phyloP scores from a whole-genome alignment of 1,140 invertebrate species.

The Paramacrobiotus metropolitanus region DNA sequence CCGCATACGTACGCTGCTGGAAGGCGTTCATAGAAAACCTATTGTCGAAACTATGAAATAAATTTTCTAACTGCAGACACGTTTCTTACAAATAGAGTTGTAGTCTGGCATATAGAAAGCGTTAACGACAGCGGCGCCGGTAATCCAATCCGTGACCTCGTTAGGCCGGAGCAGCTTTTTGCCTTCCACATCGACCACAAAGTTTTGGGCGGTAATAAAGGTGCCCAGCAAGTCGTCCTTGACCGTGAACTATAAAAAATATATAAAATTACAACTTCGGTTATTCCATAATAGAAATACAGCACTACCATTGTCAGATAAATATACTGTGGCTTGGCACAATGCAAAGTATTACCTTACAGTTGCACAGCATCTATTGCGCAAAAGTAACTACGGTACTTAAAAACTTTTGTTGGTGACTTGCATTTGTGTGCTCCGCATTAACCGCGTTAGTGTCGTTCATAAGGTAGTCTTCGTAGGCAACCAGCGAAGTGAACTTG shows the following conservation, averaged over 20 bases:
- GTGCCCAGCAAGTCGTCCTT: conserved; percentile 65
- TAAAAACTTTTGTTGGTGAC: conserved; percentile 12
- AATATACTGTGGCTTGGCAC: too few species aligned
- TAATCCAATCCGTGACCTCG: conserved; percentile 28
- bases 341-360: too few species aligned
- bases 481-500: conserved; percentile 57
- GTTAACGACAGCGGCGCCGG: conserved; percentile 28
- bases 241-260: conserved; percentile 28
- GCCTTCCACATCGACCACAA: conserved; percentile 41
- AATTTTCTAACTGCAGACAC: conserved; percentile 11
- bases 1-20: too few species aligned
- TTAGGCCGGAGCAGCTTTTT: conserved; percentile 31
- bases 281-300: too few species aligned
- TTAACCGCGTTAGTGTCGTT: conserved; percentile 34
- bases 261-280: too few species aligned
- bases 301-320: too few species aligned
- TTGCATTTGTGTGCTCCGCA: conserved; percentile 43
- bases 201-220: conserved; percentile 49
- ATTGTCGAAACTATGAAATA: conserved; percentile 4
- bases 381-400: not conserved
- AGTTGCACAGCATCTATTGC: not conserved
- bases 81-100: conserved; percentile 31
- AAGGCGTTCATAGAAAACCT: conserved; percentile 1
- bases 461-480: conserved; percentile 51
- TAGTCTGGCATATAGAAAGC: conserved; percentile 28